A percentile compares a stretch with the other conserved stretches of the same genome.
Evolutionary conservation across 2,113 vertebrate species (phyloP).

Genomic region (Corythoichthys haematopterus): DNA sequence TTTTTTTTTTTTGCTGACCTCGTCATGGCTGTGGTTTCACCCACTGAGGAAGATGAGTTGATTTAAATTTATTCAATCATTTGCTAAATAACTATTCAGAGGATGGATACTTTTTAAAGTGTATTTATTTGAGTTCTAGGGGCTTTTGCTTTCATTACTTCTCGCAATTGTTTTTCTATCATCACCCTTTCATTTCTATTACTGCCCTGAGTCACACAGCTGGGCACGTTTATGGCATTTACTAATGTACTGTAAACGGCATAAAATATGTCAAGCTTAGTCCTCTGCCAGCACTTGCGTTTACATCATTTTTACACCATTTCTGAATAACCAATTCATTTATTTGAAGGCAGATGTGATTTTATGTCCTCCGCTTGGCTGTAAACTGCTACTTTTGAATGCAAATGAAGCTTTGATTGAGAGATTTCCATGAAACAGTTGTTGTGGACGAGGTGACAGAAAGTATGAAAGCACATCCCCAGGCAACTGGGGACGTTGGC

Average conservation of each 20-base stretch:
- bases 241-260: conserved; percentile 70
- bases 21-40: too few species aligned
- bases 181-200: conserved; percentile 59
- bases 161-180: conserved; percentile 45
- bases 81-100: conserved; percentile 40
- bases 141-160: conserved; percentile 34
- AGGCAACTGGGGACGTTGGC: conserved; percentile 32
- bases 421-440: conserved; percentile 53
- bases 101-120: conserved; percentile 5
- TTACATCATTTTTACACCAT: conserved; percentile 62
- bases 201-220: conserved; percentile 62
- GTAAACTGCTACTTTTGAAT: conserved; percentile 73
- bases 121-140: conserved; percentile 40
- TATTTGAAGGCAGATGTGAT: conserved; percentile 75
- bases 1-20: too few species aligned
- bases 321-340: conserved; percentile 65
- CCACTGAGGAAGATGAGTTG: conserved; percentile 2
- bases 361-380: conserved; percentile 67
- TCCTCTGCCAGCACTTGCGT: conserved; percentile 61
- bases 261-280: conserved; percentile 69
- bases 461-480: conserved; percentile 37
- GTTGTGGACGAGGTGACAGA: conserved; percentile 37
- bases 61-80: conserved; percentile 24
- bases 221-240: conserved; percentile 70
- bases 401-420: conserved; percentile 71